Conservation (phyloP, 2,113 vertebrate species). For the Sapajus apella region DNA sequence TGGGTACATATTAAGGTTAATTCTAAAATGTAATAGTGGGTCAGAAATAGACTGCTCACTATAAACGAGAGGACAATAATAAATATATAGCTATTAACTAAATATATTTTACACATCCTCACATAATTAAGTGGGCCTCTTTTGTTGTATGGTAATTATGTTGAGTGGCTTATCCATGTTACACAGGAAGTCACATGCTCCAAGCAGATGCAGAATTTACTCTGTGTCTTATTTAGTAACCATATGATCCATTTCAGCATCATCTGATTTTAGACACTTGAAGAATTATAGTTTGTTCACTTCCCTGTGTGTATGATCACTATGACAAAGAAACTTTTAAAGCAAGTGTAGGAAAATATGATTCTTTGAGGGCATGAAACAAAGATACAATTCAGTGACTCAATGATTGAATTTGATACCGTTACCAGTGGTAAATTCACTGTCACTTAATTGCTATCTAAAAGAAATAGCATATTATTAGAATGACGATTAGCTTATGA, state of each 20-base stretch:
- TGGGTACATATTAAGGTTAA: background rate
- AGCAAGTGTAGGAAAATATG: background rate
- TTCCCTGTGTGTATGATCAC: background rate
- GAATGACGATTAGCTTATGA: background rate
- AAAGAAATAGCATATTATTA: background rate
- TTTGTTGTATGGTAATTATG: background rate
- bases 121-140: background rate
- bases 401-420: background rate
- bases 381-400: background rate
- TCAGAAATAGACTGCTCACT: background rate
- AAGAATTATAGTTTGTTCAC: background rate
- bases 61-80: background rate
- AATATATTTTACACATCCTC: background rate
- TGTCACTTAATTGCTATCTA: background rate
- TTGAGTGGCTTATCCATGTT: background rate
- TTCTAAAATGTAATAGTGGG: background rate
- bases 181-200: background rate
- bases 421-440: background rate
- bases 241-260: background rate
- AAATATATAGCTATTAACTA: background rate
- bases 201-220: background rate
- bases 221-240: background rate
- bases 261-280: background rate
- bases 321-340: background rate
- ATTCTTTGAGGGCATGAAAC: background rate